Conservation (phyloP, 2,888 invertebrate species). For the Lasioglossum pauxillum region DNA sequence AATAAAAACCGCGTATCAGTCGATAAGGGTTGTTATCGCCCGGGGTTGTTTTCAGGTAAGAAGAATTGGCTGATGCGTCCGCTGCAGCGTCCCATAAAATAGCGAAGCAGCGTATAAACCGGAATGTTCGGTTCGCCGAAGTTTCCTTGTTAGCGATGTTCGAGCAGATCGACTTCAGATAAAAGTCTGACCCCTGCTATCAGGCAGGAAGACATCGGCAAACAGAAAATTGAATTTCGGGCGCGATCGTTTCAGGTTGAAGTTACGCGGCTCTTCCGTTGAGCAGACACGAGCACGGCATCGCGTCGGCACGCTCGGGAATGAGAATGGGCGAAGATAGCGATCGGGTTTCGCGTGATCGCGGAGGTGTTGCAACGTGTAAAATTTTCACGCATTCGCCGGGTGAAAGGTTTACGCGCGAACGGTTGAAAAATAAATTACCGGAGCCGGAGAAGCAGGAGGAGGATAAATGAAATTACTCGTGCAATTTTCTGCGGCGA, state of each 20-base stretch:
- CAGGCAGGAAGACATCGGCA: neutral
- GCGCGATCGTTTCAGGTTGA: neutral
- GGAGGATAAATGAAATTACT: constrained; percentile 53
- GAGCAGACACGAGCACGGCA: constrained; percentile 3
- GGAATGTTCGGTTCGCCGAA: neutral
- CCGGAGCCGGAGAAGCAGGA: neutral
- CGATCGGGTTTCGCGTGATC: constrained; percentile 20
- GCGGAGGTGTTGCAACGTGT: constrained; percentile 22
- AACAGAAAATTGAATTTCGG: constrained; percentile 14
- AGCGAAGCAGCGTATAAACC: neutral
- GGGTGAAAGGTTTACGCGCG: constrained; percentile 38
- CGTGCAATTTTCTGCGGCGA: constrained; percentile 40
- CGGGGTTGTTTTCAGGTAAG: neutral
- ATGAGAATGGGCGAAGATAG: constrained; percentile 20
- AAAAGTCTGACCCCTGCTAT: neutral
- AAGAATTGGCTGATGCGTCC: neutral
- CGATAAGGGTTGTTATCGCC: neutral
- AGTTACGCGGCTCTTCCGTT: constrained; percentile 2
- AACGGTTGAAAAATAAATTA: constrained; percentile 50
- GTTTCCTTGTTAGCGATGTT: constrained; percentile 8
- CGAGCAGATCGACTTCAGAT: constrained; percentile 1
- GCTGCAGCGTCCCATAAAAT: neutral
- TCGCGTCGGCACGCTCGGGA: neutral
- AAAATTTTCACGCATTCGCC: constrained; percentile 40
- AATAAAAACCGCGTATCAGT: neutral